These are phyloP conservation scores for Campylomormyrus numenius DNA, from an alignment of 2,113 vertebrate species.

Conservation along the genomic window DNA sequence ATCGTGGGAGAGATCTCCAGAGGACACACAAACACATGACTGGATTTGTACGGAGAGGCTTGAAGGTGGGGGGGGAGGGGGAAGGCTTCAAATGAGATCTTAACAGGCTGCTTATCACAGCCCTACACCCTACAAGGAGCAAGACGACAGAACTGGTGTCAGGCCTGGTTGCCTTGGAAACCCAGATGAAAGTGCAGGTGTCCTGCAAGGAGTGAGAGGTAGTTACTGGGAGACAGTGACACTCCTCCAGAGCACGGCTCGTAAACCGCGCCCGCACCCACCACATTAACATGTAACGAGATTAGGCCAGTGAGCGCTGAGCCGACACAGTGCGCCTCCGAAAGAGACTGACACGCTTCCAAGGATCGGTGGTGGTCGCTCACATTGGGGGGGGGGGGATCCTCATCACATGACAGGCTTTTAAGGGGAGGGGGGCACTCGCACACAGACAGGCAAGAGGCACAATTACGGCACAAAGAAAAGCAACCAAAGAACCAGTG, in stretches of 20 bases:
- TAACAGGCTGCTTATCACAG: slow-evolving; percentile 5
- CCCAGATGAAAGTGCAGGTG: neutral
- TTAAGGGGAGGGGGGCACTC: neutral
- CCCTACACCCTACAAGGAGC: neutral
- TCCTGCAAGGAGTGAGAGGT: neutral
- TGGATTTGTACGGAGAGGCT: neutral
- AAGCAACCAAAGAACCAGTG: neutral
- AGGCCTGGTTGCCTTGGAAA: slow-evolving; percentile 9
- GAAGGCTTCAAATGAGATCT: neutral
- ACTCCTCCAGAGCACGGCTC: neutral
- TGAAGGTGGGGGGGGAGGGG: neutral
- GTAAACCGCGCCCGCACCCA: neutral
- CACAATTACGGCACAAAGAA: neutral
- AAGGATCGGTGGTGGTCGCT: neutral
- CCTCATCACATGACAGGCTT: neutral
- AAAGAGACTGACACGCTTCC: neutral
- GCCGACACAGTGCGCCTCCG: neutral
- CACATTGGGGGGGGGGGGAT: neutral
- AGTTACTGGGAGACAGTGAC: neutral
- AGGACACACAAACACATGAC: neutral
- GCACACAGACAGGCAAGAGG: neutral
- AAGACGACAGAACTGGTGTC: neutral
- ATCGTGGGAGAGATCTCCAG: neutral
- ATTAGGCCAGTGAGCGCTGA: neutral
- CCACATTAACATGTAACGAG: neutral